Base-by-base conservation (phyloP, 1,140 invertebrate species). In the Euwallacea fornicatus region DNA sequence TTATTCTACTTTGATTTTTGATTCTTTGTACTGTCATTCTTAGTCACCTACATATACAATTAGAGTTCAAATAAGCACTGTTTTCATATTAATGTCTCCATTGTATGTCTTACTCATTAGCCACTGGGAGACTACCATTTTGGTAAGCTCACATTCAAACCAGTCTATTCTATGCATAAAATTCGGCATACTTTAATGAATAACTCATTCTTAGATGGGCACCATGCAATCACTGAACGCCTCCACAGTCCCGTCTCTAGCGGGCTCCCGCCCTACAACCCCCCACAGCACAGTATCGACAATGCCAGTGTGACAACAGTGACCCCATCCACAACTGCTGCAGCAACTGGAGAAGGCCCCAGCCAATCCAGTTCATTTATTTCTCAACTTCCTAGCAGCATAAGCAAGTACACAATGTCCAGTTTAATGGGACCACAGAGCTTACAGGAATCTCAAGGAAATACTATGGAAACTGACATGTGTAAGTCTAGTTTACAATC, bases 271-370 rank as follows among this genome's bases (percentile, higher is more conserved):
- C 44, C 93, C 93, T 2, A 95, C 93, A 59, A 95, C 93, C 15
- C 93, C 93, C 0, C 92, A 94, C 79, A 93, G 91, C 78, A 93
- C 92, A 7, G 90, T 94, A 0, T 93, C 92, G 0, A 93, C 93
- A 11, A 91, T 92, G 87, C 93, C 92, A 54, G 73, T 72, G 16
- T 71, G 62, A 65, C 56, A 11, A 64, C 47, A 4, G 7, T 43
- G n/a, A 60, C 69, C 7, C 43, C 63, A 41, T 59, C 55, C 10
- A 56, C 43, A 0, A 58, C 54, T n/a, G 63, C 69, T 6, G 50
- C 65, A n/a, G 42, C 43, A 0, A 58, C 11, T 13, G 46, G 33
- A 56, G 70, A 69, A 33, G 73, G 73, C 16, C 76, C 76, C n/a
- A 75, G 76, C 13, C 68, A 75, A n/a, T 78, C 78, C 9, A 66